Evolutionary conservation across 2,797 vertebrate species (phyloP), one percentile per base, ranked within the genome.

Genomic region (Pristis pectinata): DNA sequence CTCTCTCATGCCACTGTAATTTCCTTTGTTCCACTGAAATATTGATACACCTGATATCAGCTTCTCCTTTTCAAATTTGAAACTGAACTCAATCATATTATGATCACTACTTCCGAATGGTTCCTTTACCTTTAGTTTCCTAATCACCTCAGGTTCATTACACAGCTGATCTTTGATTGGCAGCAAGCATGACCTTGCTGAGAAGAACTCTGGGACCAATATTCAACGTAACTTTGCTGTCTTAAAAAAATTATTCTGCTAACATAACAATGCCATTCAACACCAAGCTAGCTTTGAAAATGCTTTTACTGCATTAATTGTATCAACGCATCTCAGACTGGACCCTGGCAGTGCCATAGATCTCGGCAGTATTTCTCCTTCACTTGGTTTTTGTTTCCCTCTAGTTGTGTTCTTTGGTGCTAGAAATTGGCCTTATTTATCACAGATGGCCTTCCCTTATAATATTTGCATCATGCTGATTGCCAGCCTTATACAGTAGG

Each of bases 391-490:
- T 70, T 72, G 13, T 49, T 91, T 34, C 92, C 64, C 41, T 49
- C 67, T 74, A 22, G 91, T 6, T 93, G 30, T 5, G 37, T 56
- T 64, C 85, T 89, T 89, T 59, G 67, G 41, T 74, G 70, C 94
- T 93, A 22, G 24, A 93, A 72, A 27, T 34, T 27, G 27, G 67
- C 13, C 17, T 94, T n/a, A 49, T 94, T 74, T 76, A 94, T 56
- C 37, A 34, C 67, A 74, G 72, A 76, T 76, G 67, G 41, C 44
- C 70, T n/a, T 94, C 93, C 30, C 44, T 76, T 49, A 44, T 94
- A 94, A 94, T 53, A 94, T 10, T n/a, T 94, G 27, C 41, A 19
- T 76, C 92, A 94, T n/a, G 92, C 92, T 94, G 92, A 22, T 76
- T 10, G 67, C 92, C 67, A 53, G 67, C 70, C 24, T 34, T 72